Conservation (phyloP, 1,140 invertebrate genomes). For the Radopholus similis region DNA sequence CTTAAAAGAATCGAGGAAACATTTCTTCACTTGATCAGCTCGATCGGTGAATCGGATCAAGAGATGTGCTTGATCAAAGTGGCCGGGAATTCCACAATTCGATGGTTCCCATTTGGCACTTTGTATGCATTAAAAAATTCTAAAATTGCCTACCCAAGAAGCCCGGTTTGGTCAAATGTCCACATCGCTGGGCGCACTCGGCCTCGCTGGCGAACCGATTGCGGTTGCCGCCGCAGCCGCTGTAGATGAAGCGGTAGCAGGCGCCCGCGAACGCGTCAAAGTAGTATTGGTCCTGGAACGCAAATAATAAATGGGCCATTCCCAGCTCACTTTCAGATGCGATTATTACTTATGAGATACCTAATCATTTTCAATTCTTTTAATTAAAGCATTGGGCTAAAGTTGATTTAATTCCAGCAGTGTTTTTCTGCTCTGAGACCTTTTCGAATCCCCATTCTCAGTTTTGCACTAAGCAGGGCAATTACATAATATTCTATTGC, state of each 20-base stretch:
- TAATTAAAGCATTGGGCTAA: background rate
- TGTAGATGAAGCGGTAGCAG: constrained; percentile 64
- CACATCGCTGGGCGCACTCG: constrained; percentile 75
- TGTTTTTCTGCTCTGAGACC: too few relatives aligned
- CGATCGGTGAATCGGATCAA: too few relatives aligned
- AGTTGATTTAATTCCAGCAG: background rate
- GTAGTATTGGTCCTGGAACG: constrained; percentile 43
- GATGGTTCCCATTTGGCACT: background rate
- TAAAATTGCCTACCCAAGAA: constrained; percentile 9
- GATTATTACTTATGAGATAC: too few relatives aligned
- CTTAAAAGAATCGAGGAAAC: too few relatives aligned
- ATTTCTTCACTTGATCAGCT: too few relatives aligned
- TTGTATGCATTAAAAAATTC: constrained; percentile 5
- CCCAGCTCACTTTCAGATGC: too few relatives aligned
- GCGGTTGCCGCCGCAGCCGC: constrained; percentile 78
- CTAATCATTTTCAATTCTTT: background rate
- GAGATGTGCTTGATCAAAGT: too few relatives aligned
- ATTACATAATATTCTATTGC: too few relatives aligned
- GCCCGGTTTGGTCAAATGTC: constrained; percentile 37
- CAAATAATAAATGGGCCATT: background rate
- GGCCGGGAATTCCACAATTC: background rate
- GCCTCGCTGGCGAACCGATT: constrained; percentile 77
- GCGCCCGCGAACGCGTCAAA: constrained; percentile 41
- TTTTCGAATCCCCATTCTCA: too few relatives aligned
- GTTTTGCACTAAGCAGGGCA: too few relatives aligned